Evolutionary conservation across 2,113 vertebrate genomes (phyloP).

Genomic region (Nothoprocta perdicaria): DNA sequence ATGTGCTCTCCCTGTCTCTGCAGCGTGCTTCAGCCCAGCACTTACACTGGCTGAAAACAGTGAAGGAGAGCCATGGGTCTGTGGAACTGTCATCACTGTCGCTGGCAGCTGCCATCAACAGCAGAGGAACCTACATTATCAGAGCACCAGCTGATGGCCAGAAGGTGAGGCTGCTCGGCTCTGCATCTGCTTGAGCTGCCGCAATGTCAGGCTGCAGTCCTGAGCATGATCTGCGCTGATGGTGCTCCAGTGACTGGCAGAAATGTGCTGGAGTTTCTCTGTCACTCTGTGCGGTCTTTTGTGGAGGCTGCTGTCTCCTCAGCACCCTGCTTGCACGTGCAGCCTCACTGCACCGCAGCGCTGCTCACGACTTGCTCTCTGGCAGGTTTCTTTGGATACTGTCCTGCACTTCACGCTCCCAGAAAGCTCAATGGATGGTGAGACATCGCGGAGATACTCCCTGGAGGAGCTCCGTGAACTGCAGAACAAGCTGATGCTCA

Average conservation of each 20-base stretch:
- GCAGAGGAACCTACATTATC: slow-evolving; percentile 87
- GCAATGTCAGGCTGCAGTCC: neutral
- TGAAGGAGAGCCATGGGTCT: slow-evolving; percentile 95
- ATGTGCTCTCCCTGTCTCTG: neutral
- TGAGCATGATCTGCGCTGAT: neutral
- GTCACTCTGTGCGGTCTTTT: fast-evolving
- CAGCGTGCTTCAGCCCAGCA: slow-evolving; percentile 90
- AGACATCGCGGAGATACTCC: slow-evolving; percentile 75
- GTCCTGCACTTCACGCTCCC: slow-evolving; percentile 81
- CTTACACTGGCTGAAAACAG: slow-evolving; percentile 92
- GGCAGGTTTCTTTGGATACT: slow-evolving; percentile 84
- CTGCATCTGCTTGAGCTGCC: neutral
- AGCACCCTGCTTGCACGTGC: neutral
- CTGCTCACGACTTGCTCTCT: neutral
- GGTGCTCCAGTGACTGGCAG: fast-evolving
- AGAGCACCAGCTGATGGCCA: slow-evolving; percentile 75
- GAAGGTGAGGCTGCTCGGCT: slow-evolving; percentile 62
- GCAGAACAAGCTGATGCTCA: slow-evolving; percentile 96
- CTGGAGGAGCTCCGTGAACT: slow-evolving; percentile 90
- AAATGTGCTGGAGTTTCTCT: neutral
- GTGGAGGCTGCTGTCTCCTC: neutral
- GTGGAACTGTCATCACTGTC: slow-evolving; percentile 94
- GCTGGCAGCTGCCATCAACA: slow-evolving; percentile 91
- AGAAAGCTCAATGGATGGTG: slow-evolving; percentile 65
- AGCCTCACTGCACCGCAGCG: fast-evolving